phyloP scores from a whole-genome alignment of 2,888 invertebrate species.

The Catocala sponsa region DNA sequence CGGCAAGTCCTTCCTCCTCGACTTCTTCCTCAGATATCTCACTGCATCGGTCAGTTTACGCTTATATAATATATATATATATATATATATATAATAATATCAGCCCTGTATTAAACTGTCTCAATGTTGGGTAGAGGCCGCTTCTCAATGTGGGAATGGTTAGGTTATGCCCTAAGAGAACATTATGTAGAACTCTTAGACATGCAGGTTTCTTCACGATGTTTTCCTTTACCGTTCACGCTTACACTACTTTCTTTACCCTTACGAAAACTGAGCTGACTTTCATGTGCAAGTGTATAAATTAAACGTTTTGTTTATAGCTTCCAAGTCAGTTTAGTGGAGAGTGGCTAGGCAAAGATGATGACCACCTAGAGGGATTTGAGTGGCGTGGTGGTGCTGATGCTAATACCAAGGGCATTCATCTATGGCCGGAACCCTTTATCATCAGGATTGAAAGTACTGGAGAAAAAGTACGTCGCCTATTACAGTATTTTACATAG shows the following conservation, averaged over 20 bases:
- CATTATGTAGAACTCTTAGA: no score
- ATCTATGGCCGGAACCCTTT: conserved; percentile 96
- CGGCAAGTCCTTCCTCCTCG: conserved; percentile 66
- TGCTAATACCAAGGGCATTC: conserved; percentile 97
- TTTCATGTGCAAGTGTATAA: no score
- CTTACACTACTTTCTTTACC: no score
- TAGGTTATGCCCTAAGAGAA: no score
- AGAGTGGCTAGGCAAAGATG: conserved; percentile 91
- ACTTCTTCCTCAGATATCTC: conserved; percentile 63
- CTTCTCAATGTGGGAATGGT: no score
- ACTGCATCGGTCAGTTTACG: conserved; percentile 48
- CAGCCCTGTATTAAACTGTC: no score
- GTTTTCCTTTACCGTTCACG: no score
- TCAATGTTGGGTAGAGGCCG: no score
- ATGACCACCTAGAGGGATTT: conserved; percentile 93
- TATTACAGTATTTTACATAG: background rate
- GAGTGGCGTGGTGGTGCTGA: conserved; percentile 97
- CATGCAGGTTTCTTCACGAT: no score
- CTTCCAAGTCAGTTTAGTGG: conserved; percentile 43
- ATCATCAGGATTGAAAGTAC: conserved; percentile 85
- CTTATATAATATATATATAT: background rate
- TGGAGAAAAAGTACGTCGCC: conserved; percentile 46
- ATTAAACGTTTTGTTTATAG: conserved; percentile 27
- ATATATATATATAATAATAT: no score
- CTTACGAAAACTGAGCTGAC: no score